These are phyloP conservation scores for Nesogale talazaci DNA, from an alignment of 2,113 vertebrate species.

Conservation along the genomic window DNA sequence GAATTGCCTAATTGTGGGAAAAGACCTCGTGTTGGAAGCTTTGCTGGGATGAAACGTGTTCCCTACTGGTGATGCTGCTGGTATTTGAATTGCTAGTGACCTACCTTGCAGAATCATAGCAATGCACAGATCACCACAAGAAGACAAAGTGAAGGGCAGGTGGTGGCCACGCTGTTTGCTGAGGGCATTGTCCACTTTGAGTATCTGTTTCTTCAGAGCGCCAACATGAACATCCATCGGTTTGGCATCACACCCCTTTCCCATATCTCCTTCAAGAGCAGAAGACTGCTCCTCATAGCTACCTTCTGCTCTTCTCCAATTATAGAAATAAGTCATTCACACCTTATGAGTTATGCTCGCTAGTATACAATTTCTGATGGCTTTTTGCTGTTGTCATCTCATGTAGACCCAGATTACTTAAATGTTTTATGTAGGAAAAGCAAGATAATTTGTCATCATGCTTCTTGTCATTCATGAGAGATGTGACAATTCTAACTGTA, in stretches of 20 bases:
- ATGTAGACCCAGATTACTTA: neutral
- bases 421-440: neutral
- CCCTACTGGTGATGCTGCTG: neutral
- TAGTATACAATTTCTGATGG: neutral
- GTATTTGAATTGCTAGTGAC: neutral
- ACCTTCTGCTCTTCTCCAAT: neutral
- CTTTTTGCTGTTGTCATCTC: neutral
- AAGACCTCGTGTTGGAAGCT: neutral
- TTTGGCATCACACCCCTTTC: neutral
- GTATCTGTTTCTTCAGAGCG: neutral
- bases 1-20: neutral
- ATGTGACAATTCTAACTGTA: neutral
- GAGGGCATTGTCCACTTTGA: neutral
- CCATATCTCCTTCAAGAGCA: neutral
- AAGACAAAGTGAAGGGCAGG: neutral
- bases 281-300: no score
- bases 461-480: neutral
- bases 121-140: neutral
- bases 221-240: rapidly evolving
- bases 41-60: neutral
- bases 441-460: neutral
- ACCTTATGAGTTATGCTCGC: neutral
- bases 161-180: neutral
- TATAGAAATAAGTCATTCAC: neutral
- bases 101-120: neutral